Conservation (phyloP, 2,797 vertebrate genomes). For the Diplodus puntazzo region DNA sequence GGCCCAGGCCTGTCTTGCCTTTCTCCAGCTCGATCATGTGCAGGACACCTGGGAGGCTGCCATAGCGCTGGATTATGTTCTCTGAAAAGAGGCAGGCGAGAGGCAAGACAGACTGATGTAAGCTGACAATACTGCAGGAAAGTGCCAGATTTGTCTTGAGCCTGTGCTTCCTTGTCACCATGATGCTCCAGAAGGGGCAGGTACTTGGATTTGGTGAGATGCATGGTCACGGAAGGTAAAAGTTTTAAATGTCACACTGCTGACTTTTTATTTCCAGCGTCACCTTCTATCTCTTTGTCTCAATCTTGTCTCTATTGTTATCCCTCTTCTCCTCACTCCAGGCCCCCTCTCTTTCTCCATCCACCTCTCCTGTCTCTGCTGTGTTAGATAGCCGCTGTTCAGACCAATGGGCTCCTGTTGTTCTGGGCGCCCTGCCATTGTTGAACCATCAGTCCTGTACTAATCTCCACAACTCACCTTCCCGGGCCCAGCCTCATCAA, state of each 20-base stretch:
- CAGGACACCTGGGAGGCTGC: slow-evolving; percentile 89
- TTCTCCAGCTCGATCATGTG: slow-evolving; percentile 96
- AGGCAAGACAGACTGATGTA: slow-evolving; percentile 48
- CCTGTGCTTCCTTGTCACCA: neutral
- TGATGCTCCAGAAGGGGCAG: neutral
- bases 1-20: slow-evolving; percentile 93
- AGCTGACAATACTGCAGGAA: slow-evolving; percentile 31
- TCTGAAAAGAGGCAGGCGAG: slow-evolving; percentile 80
- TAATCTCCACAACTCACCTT: slow-evolving; percentile 82
- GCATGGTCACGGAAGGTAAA: slow-evolving; percentile 16
- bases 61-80: slow-evolving; percentile 91
- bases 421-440: slow-evolving; percentile 81
- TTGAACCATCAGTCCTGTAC: slow-evolving; percentile 79
- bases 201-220: neutral
- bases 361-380: slow-evolving; percentile 66
- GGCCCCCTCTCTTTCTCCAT: slow-evolving; percentile 37
- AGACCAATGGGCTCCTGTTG: slow-evolving; percentile 70
- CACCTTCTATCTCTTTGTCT: slow-evolving; percentile 50
- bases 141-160: slow-evolving; percentile 30
- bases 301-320: slow-evolving; percentile 55
- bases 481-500: slow-evolving; percentile 76
- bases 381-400: slow-evolving; percentile 71
- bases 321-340: slow-evolving; percentile 22
- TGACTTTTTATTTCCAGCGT: slow-evolving; percentile 18
- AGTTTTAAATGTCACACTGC: slow-evolving; percentile 42